phyloP scores from a whole-genome alignment of 2,888 invertebrate genomes.

The Sthenelais limicola region DNA sequence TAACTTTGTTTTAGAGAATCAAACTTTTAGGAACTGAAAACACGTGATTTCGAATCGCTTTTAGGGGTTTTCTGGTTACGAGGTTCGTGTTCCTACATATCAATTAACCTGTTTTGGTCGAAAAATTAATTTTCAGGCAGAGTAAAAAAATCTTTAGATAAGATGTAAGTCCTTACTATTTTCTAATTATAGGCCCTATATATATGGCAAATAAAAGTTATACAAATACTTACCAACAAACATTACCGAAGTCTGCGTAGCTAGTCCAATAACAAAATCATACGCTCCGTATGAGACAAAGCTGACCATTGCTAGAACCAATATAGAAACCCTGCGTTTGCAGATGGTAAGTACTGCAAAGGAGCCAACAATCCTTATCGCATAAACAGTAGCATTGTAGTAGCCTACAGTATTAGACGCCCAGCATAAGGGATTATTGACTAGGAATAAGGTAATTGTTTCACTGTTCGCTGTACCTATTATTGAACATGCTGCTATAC shows the following conservation, averaged over 20 bases:
- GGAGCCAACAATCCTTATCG: not conserved
- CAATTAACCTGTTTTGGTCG: not conserved
- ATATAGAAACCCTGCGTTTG: not conserved
- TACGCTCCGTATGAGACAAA: not conserved
- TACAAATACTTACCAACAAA: conserved; percentile 19
- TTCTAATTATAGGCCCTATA: too few relatives aligned
- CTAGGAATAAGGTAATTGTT: conserved; percentile 7
- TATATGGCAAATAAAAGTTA: too few relatives aligned
- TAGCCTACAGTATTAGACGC: not conserved
- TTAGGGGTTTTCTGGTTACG: not conserved
- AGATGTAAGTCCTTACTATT: too few relatives aligned
- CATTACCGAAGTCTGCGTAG: conserved; percentile 8
- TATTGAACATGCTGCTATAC: not conserved
- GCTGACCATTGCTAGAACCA: not conserved
- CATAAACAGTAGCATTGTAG: not conserved
- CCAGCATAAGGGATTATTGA: conserved; percentile 20
- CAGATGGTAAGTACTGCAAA: not conserved
- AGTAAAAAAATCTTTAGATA: too few relatives aligned
- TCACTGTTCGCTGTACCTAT: not conserved
- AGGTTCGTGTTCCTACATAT: not conserved
- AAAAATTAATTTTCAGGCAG: not conserved
- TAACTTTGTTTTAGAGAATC: too few relatives aligned
- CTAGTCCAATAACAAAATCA: conserved; percentile 9
- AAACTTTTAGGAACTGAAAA: too few relatives aligned
- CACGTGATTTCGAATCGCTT: not conserved